A percentile compares a stretch with the other conserved stretches of the same genome.
Evolutionary conservation across 2,888 invertebrate genomes (phyloP).

Genomic region (Watsonalla binaria): DNA sequence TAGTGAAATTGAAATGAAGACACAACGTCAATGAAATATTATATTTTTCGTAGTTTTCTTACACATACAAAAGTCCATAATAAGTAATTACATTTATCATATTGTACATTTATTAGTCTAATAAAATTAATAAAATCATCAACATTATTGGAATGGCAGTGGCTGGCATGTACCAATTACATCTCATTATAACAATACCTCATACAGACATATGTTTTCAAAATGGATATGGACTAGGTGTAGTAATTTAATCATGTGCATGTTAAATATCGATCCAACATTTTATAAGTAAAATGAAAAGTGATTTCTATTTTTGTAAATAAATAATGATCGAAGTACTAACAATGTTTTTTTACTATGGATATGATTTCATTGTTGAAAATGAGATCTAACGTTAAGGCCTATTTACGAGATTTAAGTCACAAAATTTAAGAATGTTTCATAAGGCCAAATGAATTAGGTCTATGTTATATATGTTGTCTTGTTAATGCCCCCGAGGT

Average conservation of each 20-base stretch:
- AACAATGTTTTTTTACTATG: constrained; percentile 17
- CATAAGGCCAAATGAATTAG: constrained; percentile 45
- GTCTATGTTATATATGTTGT: constrained; percentile 37
- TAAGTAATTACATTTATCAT: constrained; percentile 7
- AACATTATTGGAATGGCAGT: constrained; percentile 28
- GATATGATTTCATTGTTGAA: constrained; percentile 15
- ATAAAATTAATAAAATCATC: not conserved
- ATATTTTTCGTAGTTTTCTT: constrained; percentile 26
- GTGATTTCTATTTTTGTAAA: constrained; percentile 73
- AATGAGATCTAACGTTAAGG: constrained; percentile 39
- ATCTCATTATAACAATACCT: not conserved
- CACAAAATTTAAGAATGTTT: constrained; percentile 21
- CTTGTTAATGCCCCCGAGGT: constrained; percentile 35
- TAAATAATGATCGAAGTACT: constrained; percentile 53
- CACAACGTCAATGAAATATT: constrained; percentile 24
- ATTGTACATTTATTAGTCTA: constrained; percentile 2
- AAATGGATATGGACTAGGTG: constrained; percentile 7
- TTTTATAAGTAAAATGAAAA: constrained; percentile 38
- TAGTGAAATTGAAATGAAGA: constrained; percentile 13
- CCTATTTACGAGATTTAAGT: constrained; percentile 9
- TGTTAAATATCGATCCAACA: constrained; percentile 42
- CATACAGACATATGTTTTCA: not conserved
- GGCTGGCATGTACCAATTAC: constrained; percentile 15
- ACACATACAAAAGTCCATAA: constrained; percentile 19
- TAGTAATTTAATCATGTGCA: constrained; percentile 53